Base-by-base conservation (phyloP, 2,113 vertebrate species). In the Odontesthes bonariensis region DNA sequence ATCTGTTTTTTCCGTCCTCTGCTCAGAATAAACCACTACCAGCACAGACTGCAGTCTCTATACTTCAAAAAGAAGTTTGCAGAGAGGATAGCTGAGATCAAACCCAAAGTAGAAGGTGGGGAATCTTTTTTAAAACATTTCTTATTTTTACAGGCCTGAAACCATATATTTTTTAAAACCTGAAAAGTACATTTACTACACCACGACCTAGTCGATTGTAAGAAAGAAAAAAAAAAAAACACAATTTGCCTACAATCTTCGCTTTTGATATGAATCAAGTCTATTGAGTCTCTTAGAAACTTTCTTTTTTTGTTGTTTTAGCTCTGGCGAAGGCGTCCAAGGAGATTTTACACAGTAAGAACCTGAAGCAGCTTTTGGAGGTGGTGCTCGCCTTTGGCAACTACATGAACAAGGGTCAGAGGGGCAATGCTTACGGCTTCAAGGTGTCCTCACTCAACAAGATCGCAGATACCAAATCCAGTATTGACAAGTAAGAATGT, bases 11-110 rank as follows among this genome's bases (percentile, higher is more conserved):
- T 56, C 35, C 35, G 10, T 63, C 64, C 58, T 44, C 10, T 17
- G 83, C 74, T 86, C 71, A 88, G 98, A 94, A 99, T 99, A 92
- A 98, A 97, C 93, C 98, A 99, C 91, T 99, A 99, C 90, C 98
- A 99, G 89, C 98, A 99, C 92, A 95, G 97, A 88, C 84, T 99
- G 56, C 98, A 99, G 79, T 97, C 98, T 0, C 88, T 99, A 42
- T 98, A 99, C 93, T 98, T 99, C 92, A 99, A 99, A 83, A 99
- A 99, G 94, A 99, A 99, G 93, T 99, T 99, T 95, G 96, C 98
- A n/a, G 98, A 99, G 92, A 95, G 98, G 82, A 96, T 99, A 87
- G 96, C 96, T 20, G 98, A 99, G 93, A 95, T 98, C 74, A 99
- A 99, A 88, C 98, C 98, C 78, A 99, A 99, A 94, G 96, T 99